A percentile compares a stretch with the other conserved stretches of the same genome.
Conservation (phyloP, 2,888 invertebrate genomes). For the Drosophila helvetica region DNA sequence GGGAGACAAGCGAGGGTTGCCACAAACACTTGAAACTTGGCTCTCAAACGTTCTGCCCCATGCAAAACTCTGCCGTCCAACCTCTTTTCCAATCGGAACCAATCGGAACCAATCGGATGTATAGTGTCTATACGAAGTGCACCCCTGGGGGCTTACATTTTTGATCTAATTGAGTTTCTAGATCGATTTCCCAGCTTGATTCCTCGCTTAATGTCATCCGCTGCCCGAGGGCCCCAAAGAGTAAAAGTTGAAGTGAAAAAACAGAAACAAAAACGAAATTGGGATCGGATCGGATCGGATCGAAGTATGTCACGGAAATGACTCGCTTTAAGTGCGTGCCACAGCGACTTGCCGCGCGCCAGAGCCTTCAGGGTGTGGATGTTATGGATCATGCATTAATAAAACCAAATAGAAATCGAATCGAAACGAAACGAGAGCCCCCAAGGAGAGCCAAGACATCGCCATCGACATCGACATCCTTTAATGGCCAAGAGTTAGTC, state of each 20-base stretch:
- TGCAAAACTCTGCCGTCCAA: too few species aligned
- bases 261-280: too few species aligned
- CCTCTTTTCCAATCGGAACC: constrained; percentile 7
- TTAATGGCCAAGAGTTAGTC: constrained; percentile 68
- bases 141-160: constrained; percentile 38
- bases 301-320: constrained; percentile 78
- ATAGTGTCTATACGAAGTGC: constrained; percentile 42
- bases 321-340: constrained; percentile 73
- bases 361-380: constrained; percentile 28
- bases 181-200: constrained; percentile 61
- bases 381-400: constrained; percentile 64
- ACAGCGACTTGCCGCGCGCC: not conserved
- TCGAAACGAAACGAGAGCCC: constrained; percentile 48
- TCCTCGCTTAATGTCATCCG: constrained; percentile 73
- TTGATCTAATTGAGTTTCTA: constrained; percentile 72
- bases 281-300: not conserved
- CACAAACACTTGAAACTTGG: constrained; percentile 7
- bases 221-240: constrained; percentile 52
- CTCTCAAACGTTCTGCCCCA: constrained; percentile 11
- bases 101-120: constrained; percentile 20
- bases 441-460: constrained; percentile 61
- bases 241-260: too few species aligned
- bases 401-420: constrained; percentile 78
- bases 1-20: constrained; percentile 31
- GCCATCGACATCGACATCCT: constrained; percentile 50